Base-by-base conservation (phyloP, 2,113 vertebrate genomes). In the Pomatorhinus ruficollis region DNA sequence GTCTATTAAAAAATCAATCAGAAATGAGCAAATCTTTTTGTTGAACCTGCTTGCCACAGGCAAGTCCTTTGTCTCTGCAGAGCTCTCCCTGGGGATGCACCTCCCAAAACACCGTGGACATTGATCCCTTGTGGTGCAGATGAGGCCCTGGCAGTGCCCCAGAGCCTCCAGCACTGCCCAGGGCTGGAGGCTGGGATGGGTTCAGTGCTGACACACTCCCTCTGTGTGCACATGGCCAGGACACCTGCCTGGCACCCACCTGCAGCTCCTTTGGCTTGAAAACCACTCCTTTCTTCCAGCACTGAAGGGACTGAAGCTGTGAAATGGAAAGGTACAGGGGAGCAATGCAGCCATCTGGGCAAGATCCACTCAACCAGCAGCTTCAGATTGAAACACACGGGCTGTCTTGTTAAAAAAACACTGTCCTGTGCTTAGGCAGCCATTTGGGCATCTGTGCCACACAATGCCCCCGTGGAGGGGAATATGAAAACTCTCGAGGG, bases 381-480 rank as follows among this genome's bases (percentile, higher is more conserved):
- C 57, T 93, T 64, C 24, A 18, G 53, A 37, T 63, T 53, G 80
- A 65, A 93, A 96, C 95, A 53, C 11, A 86, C 50, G 87, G 81
- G 53, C 83, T 96, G 82, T 11, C 63, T 53, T 35, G 59, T 50
- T 84, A 12, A 49, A 96, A 49, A 96, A 87, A 59, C 80, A 23
- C 88, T 37, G 77, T 28, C 74, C 35, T 83, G 16, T 44, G 87
- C 93, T 92, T 50, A 61, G 28, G 5, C 75, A 79, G 57, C 22
- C 23, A 1, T 57, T 17, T 5, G 78, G 82, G 75, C 57, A 25
- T 25, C 45, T 47, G 75, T 1, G 20, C 77, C 52, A n/a, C 57
- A 60, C 33, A 21, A n/a, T 2, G 10, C 68, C 82, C 92, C 93
- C 13, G 15, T 7, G 85, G 57, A 78, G 81, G 2, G 44, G 31